A percentile compares a stretch with the other conserved stretches of the same genome.
Evolutionary conservation across 2,113 vertebrate genomes (phyloP).

Genomic region (Pollachius pollachius): DNA sequence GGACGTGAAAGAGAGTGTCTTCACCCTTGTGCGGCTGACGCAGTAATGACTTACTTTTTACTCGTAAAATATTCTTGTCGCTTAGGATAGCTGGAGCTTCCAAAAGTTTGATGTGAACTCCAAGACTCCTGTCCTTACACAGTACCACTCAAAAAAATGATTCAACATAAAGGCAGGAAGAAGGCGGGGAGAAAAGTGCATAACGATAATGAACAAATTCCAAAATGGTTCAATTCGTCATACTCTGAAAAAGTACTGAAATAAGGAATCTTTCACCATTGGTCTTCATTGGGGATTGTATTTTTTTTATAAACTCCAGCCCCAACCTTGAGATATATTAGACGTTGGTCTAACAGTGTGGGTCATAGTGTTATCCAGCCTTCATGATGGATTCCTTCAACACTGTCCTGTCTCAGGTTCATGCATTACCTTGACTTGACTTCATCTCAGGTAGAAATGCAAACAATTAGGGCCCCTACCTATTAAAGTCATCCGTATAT

Average conservation of each 20-base stretch:
- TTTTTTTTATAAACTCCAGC: no score
- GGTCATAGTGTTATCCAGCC: no score
- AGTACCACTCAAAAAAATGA: no score
- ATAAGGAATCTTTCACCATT: no score
- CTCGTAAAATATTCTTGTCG: conserved; percentile 22
- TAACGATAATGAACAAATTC: no score
- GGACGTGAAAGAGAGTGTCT: conserved; percentile 50
- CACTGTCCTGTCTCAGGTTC: conserved; percentile 70
- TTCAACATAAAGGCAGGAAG: conserved; percentile 1
- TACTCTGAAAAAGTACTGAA: no score
- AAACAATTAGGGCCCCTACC: conserved; percentile 54
- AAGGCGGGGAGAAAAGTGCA: not conserved
- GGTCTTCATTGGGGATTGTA: no score
- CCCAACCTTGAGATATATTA: no score
- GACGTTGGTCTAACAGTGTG: no score
- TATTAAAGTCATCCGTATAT: conserved; percentile 41
- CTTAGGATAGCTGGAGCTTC: conserved; percentile 10
- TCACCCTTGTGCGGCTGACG: conserved; percentile 36
- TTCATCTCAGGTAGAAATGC: conserved; percentile 77
- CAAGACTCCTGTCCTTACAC: no score
- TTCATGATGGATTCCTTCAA: conserved; percentile 29
- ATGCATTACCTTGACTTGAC: conserved; percentile 58
- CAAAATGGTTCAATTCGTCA: no score
- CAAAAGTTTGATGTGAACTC: conserved; percentile 6
- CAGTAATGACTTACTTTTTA: conserved; percentile 37